Conservation (phyloP, 2,888 invertebrate genomes). For the Globia sparganii region DNA sequence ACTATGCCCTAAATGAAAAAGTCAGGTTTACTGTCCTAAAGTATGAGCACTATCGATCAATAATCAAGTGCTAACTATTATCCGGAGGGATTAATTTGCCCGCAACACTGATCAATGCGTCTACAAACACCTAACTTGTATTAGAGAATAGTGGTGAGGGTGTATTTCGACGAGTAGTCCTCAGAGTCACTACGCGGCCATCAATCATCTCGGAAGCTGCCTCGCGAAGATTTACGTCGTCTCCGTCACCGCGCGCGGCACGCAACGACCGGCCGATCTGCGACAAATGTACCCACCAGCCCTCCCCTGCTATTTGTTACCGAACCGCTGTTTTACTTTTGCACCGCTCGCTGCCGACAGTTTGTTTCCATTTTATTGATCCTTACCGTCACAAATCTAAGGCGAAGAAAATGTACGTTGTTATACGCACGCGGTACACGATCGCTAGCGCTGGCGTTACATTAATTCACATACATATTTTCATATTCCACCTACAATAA, state of each 20-base stretch:
- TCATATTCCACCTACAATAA: slow-evolving; percentile 81
- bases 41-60: slow-evolving; percentile 75
- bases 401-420: slow-evolving; percentile 77
- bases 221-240: slow-evolving; percentile 74
- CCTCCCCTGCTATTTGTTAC: slow-evolving; percentile 71
- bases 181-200: slow-evolving; percentile 75
- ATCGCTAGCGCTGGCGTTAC: slow-evolving; percentile 74
- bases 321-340: slow-evolving; percentile 77
- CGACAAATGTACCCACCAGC: slow-evolving; percentile 73
- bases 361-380: slow-evolving; percentile 80
- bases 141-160: slow-evolving; percentile 67
- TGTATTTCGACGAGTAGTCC: slow-evolving; percentile 70
- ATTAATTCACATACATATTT: slow-evolving; percentile 83
- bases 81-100: slow-evolving; percentile 77
- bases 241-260: slow-evolving; percentile 62
- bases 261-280: slow-evolving; percentile 66
- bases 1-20: slow-evolving; percentile 35
- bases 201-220: slow-evolving; percentile 78
- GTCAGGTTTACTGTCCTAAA: slow-evolving; percentile 31
- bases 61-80: slow-evolving; percentile 69
- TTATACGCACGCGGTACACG: slow-evolving; percentile 77
- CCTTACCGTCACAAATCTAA: slow-evolving; percentile 78
- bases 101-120: slow-evolving; percentile 76
- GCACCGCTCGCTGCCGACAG: slow-evolving; percentile 73
- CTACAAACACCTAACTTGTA: slow-evolving; percentile 69